Conservation (phyloP, 1,140 invertebrate species). For the Brachionus sp. region DNA sequence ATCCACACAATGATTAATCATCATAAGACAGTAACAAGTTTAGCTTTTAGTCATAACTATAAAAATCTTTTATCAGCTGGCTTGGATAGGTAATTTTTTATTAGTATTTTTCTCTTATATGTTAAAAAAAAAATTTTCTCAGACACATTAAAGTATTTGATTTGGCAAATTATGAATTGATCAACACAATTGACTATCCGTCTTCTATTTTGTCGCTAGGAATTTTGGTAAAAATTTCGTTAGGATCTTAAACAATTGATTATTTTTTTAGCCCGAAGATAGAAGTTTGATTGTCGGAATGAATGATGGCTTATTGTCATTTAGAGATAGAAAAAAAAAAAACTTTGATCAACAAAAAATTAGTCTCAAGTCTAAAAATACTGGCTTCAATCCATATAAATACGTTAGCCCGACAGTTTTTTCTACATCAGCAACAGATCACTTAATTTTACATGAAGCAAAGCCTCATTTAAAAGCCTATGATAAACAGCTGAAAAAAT, state of each 20-base stretch:
- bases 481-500: conserved; percentile 73
- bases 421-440: conserved; percentile 47
- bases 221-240: conserved; percentile 65
- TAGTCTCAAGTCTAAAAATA: background rate
- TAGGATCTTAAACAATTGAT: background rate
- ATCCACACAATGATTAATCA: conserved; percentile 73
- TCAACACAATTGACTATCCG: conserved; percentile 82
- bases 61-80: conserved; percentile 80
- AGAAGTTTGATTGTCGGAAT: conserved; percentile 81
- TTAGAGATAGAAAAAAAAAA: conserved; percentile 68
- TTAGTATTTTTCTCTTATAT: background rate
- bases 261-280: conserved; percentile 67
- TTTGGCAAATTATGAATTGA: conserved; percentile 74
- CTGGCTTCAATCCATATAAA: conserved; percentile 40
- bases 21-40: conserved; percentile 86
- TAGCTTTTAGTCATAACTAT: conserved; percentile 68
- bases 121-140: conserved; percentile 46
- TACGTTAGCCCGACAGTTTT: conserved; percentile 17
- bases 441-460: conserved; percentile 51
- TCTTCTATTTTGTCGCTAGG: conserved; percentile 83
- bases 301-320: conserved; percentile 83
- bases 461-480: conserved; percentile 56
- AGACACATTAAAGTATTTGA: conserved; percentile 87
- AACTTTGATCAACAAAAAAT: conserved; percentile 47
- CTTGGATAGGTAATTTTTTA: conserved; percentile 68